Evolutionary conservation across 2,113 vertebrate genomes (phyloP), one percentile per base, ranked within the genome.

Genomic region (Sylvilagus bachmani): DNA sequence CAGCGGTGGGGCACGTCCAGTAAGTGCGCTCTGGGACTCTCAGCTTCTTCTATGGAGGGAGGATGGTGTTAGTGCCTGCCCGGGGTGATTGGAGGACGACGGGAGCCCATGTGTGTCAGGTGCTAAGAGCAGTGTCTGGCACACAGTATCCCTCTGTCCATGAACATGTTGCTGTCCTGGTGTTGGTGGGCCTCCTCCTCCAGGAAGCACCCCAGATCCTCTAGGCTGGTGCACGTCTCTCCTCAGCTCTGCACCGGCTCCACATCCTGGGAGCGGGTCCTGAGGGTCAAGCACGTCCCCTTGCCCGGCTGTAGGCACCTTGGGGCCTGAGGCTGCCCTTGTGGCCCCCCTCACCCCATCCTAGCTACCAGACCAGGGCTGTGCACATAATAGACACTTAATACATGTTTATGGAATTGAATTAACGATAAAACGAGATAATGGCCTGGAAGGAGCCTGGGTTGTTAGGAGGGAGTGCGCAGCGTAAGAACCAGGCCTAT

Each of bases 381-480:
- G 36, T 80, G 66, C 96, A 92, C 89, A 71, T 97, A 97, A 97
- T 97, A 97, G 97, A 97, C 96, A 97, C 97, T 97, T 97, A 97
- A 97, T 97, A 97, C 97, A 95, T 97, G 97, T 97, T 97, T 97
- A 97, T 97, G 95, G 97, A 97, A 97, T 97, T 97, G 97, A 97
- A 97, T 97, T 97, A 97, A 97, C 93, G 94, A 95, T 97, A 97
- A 97, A 97, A 97, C 88, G 96, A 97, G 97, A 97, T 97, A 97
- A 97, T 97, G 96, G 96, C 94, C 86, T 97, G 96, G 96, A 97
- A 97, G 97, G 95, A 97, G 96, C 94, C 89, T 24, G 97, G 96
- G 96, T 89, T 97, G 97, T 97, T 97, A 97, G 95, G 95, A 93
- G 89, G 95, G 97, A 97, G 95, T 95, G 93, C 96, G 86, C 94